phyloP scores from a whole-genome alignment of 2,888 invertebrate genomes.

The Osmoderma eremita region DNA sequence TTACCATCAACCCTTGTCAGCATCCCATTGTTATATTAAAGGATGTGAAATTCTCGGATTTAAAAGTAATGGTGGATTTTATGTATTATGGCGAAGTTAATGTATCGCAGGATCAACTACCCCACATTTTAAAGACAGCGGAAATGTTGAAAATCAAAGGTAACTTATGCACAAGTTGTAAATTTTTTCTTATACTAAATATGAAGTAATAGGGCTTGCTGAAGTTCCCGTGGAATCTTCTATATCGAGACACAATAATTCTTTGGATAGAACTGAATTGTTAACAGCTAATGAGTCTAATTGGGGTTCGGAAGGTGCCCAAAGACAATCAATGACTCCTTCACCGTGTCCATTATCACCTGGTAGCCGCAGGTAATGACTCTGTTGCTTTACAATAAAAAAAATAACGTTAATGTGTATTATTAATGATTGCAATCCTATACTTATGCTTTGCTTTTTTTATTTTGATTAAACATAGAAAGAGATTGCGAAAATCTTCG shows the following conservation, averaged over 20 bases:
- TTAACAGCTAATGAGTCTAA: conserved; percentile 69
- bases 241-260: conserved; percentile 74
- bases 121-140: conserved; percentile 82
- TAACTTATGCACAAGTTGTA: conserved; percentile 40
- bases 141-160: conserved; percentile 88
- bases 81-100: conserved; percentile 95
- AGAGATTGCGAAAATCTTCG: conserved; percentile 73
- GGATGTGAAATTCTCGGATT: conserved; percentile 86
- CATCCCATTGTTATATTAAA: conserved; percentile 91
- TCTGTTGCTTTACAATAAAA: too few species aligned
- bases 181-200: conserved; percentile 7
- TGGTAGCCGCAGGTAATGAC: conserved; percentile 58
- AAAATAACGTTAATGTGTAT: too few species aligned
- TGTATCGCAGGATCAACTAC: conserved; percentile 88
- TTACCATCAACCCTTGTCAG: conserved; percentile 86
- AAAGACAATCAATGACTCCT: conserved; percentile 72
- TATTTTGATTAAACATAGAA: conserved; percentile 59
- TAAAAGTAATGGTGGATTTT: conserved; percentile 89
- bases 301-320: conserved; percentile 67
- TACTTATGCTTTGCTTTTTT: too few species aligned
- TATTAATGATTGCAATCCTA: too few species aligned
- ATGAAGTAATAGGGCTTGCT: conserved; percentile 69
- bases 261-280: conserved; percentile 65
- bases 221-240: conserved; percentile 86
- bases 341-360: conserved; percentile 71